Percentiles rank a stretch among this genome's conserved stretches.
Evolutionary conservation across 2,888 invertebrate species (phyloP).

Genomic region (Stegophylla sp.): DNA sequence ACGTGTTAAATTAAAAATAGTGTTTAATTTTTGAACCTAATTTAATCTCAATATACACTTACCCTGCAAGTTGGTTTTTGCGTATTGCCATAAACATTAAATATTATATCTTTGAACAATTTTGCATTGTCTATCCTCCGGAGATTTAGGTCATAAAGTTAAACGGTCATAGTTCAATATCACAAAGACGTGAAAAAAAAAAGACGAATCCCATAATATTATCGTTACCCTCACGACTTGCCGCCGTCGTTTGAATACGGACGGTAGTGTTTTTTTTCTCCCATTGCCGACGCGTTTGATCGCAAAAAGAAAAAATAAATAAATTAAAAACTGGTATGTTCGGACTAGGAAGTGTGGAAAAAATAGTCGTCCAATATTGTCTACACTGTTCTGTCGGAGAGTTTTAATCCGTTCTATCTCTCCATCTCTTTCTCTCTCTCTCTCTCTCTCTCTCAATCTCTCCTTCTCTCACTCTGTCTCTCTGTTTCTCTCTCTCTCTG

Average conservation of each 20-base stretch:
- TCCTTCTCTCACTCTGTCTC: constrained; percentile 10
- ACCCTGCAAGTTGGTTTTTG: too few relatives aligned
- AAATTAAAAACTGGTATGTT: constrained; percentile 23
- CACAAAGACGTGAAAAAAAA: neutral
- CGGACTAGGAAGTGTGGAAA: constrained; percentile 17
- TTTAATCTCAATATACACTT: too few relatives aligned
- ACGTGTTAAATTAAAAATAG: too few relatives aligned
- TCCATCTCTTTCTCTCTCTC: constrained; percentile 25
- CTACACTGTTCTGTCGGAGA: constrained; percentile 47
- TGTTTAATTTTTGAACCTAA: too few relatives aligned
- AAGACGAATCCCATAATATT: neutral
- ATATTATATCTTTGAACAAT: too few relatives aligned
- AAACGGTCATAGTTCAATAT: neutral
- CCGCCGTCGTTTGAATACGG: neutral
- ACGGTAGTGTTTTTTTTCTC: constrained; percentile 21
- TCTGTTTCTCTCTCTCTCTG: constrained; percentile 26
- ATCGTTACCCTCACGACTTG: neutral
- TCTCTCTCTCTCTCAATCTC: constrained; percentile 8
- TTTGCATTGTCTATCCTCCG: neutral
- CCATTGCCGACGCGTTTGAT: constrained; percentile 15
- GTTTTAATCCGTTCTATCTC: constrained; percentile 45
- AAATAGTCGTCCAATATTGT: constrained; percentile 55
- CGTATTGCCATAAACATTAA: too few relatives aligned
- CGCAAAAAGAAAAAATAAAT: constrained; percentile 15
- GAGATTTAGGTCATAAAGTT: neutral